Percentiles rank a stretch among this genome's conserved stretches.
These are phyloP conservation scores for Drosophila macrothrix DNA, from an alignment of 2,888 invertebrate genomes.

Conservation along the genomic window DNA sequence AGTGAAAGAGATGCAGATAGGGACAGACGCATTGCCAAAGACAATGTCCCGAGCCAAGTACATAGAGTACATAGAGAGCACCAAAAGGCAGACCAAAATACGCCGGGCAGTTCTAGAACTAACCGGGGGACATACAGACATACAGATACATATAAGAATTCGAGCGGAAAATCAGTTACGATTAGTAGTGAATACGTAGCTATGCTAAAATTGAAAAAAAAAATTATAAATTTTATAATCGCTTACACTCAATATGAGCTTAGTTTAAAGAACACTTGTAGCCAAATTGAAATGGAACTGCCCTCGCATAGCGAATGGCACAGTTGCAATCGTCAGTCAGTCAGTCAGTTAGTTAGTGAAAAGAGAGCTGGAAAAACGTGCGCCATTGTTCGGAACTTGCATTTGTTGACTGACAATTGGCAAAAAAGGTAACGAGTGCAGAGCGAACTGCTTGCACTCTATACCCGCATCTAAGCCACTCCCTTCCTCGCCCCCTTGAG, in stretches of 20 bases:
- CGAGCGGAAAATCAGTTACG: not conserved
- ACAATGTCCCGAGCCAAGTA: constrained; percentile 70
- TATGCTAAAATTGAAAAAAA: not conserved
- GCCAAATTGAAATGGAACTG: not conserved
- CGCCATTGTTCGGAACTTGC: constrained; percentile 71
- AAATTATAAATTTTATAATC: not conserved
- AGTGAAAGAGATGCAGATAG: constrained; percentile 50
- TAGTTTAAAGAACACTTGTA: not conserved
- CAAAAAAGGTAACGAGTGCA: constrained; percentile 65
- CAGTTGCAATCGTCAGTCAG: constrained; percentile 69
- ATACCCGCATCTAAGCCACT: not conserved
- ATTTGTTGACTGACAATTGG: constrained; percentile 78
- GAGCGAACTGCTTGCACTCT: constrained; percentile 14
- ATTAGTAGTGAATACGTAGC: not conserved
- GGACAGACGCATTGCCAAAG: constrained; percentile 63
- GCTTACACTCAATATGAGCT: not conserved
- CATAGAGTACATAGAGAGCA: constrained; percentile 31
- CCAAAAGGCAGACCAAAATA: constrained; percentile 45
- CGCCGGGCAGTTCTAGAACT: constrained; percentile 6
- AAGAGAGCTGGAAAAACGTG: constrained; percentile 73
- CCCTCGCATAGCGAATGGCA: constrained; percentile 60
- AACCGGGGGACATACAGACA: no score
- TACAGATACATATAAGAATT: no score
- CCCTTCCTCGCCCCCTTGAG: not conserved
- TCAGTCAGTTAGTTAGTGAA: constrained; percentile 57